Evolutionary conservation across 2,113 vertebrate species (phyloP), one percentile per base, ranked within the genome.

Genomic region (Ictalurus furcatus): DNA sequence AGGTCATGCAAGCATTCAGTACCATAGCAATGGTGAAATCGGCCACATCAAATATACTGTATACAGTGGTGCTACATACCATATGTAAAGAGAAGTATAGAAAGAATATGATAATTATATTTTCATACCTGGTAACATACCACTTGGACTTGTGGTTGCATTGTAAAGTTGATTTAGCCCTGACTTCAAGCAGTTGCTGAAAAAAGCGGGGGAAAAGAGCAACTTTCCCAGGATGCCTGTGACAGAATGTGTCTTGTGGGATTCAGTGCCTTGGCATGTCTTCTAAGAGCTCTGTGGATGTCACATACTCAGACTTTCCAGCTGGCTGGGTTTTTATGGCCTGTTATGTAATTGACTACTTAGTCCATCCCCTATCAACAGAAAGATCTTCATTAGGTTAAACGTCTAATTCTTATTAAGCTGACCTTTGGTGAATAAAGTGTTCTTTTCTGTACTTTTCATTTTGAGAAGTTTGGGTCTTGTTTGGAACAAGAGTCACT

Each of bases 191-290:
- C 14, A 30, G 78, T 17, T 54, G 13, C 28, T 21, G 48, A 54
- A 12, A 78, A 48, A 48, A 48, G 44, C 44, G 44, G 44, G 44
- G 44, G 40, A 0, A 44, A 44, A 44, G 44, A 83, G 34, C 56
- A 83, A 13, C 30, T 83, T 83, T 83, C 58, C 81, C 56, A 84
- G 44, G 81, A 61, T 16, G 11, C 34, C 16, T 84, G 81, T 37
- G 80, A 83, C 78, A 56, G 28, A 80, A 80, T 19, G 14, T 30
- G 58, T 84, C 81, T 84, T 28, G 21, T 40, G 58, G 81, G 81
- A 84, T 25, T 83, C 30, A 6, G 34, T 37, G 80, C 2, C 81
- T 83, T 83, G 81, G 58, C 34, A 83, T 30, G 48, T 80, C 56
- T 37, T 37, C 30, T 25, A 40, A 83, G 19, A 44, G 34, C 34